Base-by-base conservation (phyloP, 1,140 invertebrate species). In the Hyphantria cunea region DNA sequence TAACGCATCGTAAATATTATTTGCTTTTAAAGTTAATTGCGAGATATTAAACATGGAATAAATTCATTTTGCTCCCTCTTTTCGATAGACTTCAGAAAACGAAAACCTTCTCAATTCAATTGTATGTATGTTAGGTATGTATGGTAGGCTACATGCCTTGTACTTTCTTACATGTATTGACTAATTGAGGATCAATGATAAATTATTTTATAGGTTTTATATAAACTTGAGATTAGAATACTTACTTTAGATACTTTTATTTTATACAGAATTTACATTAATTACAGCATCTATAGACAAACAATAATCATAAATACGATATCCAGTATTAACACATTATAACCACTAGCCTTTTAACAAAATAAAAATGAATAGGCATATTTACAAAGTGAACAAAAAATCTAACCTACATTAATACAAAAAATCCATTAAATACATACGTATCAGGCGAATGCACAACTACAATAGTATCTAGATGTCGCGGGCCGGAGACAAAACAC, bases 401-500 rank as follows among this genome's bases (percentile, higher is more conserved):
- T 25, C 41, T 44, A 44, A 44, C 41, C 41, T 7, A 44, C 12
- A 44, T n/a, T n/a, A 44, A 44, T 44, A 44, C 41, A 44, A 44
- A 37, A 44, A 9, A 44, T 44, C 41, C 12, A 44, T 44, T 44
- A 44, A 9, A 13, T 44, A 44, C n/a, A 25, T 25, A 25, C 17
- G 17, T 42, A 49, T 51, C 56, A 60, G 33, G 56, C 37, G 48
- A 60, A 60, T 60, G 17, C 50, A 10, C 48, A 51, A 42, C 48
- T n/a, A 60, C 56, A 60, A 60, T 51, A 44, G 48, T 60, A 59
- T 59, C 47, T 49, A 60, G 48, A 60, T 42, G 50, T 41, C 33
- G 33, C 32, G 39, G 33, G 42, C n/a, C 9, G 12, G 41, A 58
- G 68, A 66, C 61, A 68, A 70, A 76, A 74, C 62, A 51, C 52